Evolutionary conservation across 1,140 invertebrate genomes (phyloP).

Genomic region (Fopius arisanus): DNA sequence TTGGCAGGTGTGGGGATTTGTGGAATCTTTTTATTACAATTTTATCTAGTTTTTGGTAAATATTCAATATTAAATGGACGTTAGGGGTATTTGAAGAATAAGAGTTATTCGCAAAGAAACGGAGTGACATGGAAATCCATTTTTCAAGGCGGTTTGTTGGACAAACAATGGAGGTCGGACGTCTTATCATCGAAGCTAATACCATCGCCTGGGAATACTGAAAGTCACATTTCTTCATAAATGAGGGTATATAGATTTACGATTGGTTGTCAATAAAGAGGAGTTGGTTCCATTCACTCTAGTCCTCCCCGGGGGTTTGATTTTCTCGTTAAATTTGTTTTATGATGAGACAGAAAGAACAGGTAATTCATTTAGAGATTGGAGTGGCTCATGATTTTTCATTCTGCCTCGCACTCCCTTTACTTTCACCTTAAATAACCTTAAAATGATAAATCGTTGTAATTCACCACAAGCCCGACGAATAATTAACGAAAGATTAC

Average conservation of each 20-base stretch:
- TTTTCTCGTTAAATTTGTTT: too few species aligned
- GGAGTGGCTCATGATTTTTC: too few species aligned
- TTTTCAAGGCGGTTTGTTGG: background rate
- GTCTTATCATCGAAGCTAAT: background rate
- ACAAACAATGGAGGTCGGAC: background rate
- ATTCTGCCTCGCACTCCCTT: too few species aligned
- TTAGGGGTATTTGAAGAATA: background rate
- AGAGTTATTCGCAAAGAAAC: background rate
- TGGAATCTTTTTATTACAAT: background rate
- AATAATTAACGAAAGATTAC: background rate
- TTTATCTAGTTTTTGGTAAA: background rate
- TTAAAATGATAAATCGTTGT: too few species aligned
- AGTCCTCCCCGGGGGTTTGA: too few species aligned
- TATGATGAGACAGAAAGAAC: too few species aligned
- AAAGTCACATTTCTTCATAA: background rate
- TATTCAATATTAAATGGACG: background rate
- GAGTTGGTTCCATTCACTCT: background rate
- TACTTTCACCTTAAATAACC: too few species aligned
- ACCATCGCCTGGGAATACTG: background rate
- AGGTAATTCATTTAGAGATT: too few species aligned
- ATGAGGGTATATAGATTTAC: background rate
- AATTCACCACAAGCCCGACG: background rate
- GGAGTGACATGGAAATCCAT: background rate
- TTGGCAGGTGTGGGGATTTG: background rate
- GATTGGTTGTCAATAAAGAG: background rate